Base-by-base conservation (phyloP, 92 coral and sea anemone species). In the Virgularia gustaviana region DNA sequence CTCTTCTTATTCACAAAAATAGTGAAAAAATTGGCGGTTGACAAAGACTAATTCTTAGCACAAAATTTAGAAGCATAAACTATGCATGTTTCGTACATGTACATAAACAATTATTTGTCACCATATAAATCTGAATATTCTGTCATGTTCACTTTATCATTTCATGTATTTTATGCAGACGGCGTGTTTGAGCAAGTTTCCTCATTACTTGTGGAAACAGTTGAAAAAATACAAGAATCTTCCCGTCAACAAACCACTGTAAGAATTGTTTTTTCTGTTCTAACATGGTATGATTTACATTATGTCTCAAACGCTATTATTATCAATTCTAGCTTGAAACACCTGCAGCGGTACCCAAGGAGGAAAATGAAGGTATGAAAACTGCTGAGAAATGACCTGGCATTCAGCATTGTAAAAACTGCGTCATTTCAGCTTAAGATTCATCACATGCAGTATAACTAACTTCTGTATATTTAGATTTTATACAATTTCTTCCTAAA, bases 111-210 rank as follows among this genome's bases (percentile, higher is more conserved):
- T n/a, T n/a, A n/a, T n/a, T n/a, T n/a, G n/a, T n/a, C n/a, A n/a
- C n/a, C n/a, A n/a, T n/a, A n/a, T n/a, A n/a, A n/a, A n/a, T n/a
- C n/a, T n/a, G n/a, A n/a, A n/a, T n/a, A n/a, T n/a, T n/a, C n/a
- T n/a, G n/a, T n/a, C n/a, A n/a, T n/a, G n/a, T n/a, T n/a, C n/a
- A n/a, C 15, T 15, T 39, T 39, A 7, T 15, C 45, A 39, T 39
- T 39, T 39, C 15, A 39, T 15, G 45, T 8, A 7, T 39, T 39
- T 39, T 39, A 15, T 39, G 45, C 63, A 91, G 98, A 92, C 53
- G 87, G 85, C 28, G 78, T 89, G 49, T 85, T 81, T 45, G 98
- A 92, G 36, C 85, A 86, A 35, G 89, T 84, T n/a, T 76, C 96
- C 12, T 87, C 83, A n/a, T 35, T 86, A 15, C 49, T 92, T 49